Conservation (phyloP, 2,113 vertebrate genomes). For the Leptobrachium leishanense region DNA sequence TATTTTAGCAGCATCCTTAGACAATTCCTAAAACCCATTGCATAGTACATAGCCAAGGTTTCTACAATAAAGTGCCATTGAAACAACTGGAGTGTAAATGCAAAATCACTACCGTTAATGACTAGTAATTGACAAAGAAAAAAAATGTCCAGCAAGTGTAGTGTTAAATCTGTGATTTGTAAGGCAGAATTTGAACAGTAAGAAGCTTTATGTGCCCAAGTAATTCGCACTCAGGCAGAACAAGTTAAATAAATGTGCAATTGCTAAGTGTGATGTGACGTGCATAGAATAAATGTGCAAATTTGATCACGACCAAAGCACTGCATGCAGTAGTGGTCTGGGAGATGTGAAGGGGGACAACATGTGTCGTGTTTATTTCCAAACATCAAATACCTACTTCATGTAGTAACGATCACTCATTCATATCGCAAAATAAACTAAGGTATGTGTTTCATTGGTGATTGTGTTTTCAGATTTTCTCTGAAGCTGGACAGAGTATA, state of each 20-base stretch:
- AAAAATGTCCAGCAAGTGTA: too few relatives aligned
- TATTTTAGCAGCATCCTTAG: conserved; percentile 69
- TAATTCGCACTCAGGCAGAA: too few relatives aligned
- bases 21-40: conserved; percentile 63
- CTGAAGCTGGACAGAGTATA: background rate
- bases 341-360: too few relatives aligned
- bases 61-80: conserved; percentile 83
- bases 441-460: background rate
- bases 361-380: too few relatives aligned
- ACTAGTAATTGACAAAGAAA: background rate
- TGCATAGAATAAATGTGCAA: too few relatives aligned
- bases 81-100: background rate
- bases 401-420: background rate
- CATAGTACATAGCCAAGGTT: conserved; percentile 61
- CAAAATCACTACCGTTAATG: conserved; percentile 25
- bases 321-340: too few relatives aligned
- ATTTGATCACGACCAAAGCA: too few relatives aligned
- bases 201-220: too few relatives aligned
- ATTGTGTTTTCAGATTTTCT: conserved; percentile 2
- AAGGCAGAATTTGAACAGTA: too few relatives aligned
- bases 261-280: too few relatives aligned
- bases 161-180: too few relatives aligned
- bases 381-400: background rate
- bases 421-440: background rate
- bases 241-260: too few relatives aligned